These are phyloP conservation scores for Hydractinia echinata DNA, from an alignment of 30 jellyfish, hydroid and myxozoan species.

Conservation along the genomic window DNA sequence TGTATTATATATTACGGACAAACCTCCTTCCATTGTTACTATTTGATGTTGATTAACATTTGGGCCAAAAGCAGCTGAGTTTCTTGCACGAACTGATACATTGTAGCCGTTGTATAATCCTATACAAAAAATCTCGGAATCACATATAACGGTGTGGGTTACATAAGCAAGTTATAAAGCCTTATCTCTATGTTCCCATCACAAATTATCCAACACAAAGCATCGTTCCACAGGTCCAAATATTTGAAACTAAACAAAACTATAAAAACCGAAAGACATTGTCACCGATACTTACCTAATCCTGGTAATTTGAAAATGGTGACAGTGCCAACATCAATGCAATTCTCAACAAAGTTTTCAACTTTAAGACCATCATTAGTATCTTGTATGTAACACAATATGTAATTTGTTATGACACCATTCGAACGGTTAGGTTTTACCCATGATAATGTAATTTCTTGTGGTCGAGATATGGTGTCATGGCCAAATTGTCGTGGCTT, in stretches of 20 bases:
- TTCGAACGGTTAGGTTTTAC: background rate
- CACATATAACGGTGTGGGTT: too few relatives aligned
- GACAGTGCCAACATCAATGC: background rate
- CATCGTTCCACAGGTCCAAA: too few relatives aligned
- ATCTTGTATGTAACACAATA: background rate
- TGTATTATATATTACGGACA: too few relatives aligned
- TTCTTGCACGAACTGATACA: background rate
- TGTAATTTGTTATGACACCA: background rate
- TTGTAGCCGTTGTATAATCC: constrained; percentile 16
- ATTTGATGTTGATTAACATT: background rate
- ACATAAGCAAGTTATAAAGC: too few relatives aligned
- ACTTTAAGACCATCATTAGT: constrained; percentile 8
- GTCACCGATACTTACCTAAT: too few relatives aligned
- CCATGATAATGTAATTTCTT: background rate
- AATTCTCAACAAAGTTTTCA: background rate
- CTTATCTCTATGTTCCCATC: too few relatives aligned
- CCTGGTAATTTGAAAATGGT: too few relatives aligned
- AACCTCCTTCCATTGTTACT: background rate
- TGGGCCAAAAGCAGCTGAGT: background rate
- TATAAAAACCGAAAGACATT: too few relatives aligned
- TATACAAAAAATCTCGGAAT: background rate
- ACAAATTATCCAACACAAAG: too few relatives aligned
- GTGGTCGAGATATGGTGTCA: background rate
- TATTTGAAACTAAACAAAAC: too few relatives aligned
- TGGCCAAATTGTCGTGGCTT: background rate